Evolutionary conservation across 2,888 invertebrate genomes (phyloP).

Genomic region (Helicoverpa assulta): DNA sequence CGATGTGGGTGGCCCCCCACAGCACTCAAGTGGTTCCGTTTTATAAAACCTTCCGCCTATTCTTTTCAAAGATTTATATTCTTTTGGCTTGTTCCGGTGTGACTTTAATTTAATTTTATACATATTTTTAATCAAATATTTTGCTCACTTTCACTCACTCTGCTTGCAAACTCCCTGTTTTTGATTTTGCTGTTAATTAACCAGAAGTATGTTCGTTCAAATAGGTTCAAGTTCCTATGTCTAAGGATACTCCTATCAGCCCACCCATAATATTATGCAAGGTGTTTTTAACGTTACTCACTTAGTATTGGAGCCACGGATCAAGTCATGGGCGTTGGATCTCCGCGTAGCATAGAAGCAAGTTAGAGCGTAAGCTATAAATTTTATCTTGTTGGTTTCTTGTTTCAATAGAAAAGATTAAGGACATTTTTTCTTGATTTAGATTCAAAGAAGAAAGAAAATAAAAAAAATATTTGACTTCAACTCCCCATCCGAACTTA

Average conservation of each 20-base stretch:
- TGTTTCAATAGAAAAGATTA: slow-evolving; percentile 14
- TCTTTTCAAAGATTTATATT: slow-evolving; percentile 33
- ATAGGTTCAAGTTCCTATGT: neutral
- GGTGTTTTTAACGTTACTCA: neutral
- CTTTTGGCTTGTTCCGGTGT: slow-evolving; percentile 6
- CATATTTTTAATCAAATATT: too few relatives aligned
- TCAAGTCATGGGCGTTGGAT: slow-evolving; percentile 13
- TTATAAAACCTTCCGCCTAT: slow-evolving; percentile 53
- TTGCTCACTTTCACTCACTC: too few relatives aligned
- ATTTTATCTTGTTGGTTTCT: slow-evolving; percentile 24
- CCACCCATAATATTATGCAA: slow-evolving; percentile 15
- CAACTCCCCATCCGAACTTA: too few relatives aligned
- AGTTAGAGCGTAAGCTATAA: slow-evolving; percentile 23
- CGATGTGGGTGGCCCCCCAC: slow-evolving; percentile 57
- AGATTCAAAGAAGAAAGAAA: too few relatives aligned
- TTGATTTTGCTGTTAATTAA: too few relatives aligned
- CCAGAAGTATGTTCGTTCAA: neutral
- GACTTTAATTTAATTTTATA: neutral
- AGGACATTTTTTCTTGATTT: too few relatives aligned
- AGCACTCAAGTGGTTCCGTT: slow-evolving; percentile 51
- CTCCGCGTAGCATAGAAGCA: slow-evolving; percentile 4
- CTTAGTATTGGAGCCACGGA: slow-evolving; percentile 29
- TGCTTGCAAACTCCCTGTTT: too few relatives aligned
- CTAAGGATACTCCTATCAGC: neutral
- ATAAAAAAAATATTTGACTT: too few relatives aligned